Base-by-base conservation (phyloP, 1,140 invertebrate species). In the Drosophila kohkoa region DNA sequence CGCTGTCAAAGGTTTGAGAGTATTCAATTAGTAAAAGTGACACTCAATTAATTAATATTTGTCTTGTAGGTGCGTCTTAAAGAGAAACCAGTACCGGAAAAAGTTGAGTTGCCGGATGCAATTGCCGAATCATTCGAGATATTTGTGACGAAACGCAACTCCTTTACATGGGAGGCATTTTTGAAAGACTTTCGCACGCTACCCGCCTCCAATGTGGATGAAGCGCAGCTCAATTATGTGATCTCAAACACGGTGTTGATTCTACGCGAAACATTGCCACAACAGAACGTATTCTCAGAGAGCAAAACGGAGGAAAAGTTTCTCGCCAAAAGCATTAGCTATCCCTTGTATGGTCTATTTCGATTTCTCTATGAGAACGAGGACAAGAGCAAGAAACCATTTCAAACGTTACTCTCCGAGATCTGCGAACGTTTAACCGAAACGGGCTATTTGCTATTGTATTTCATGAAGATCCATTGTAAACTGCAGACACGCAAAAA, bases 361-460 rank as follows among this genome's bases (percentile, higher is more conserved):
- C 94, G 96, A 73, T 96, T 95, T 93, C 75, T 94, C 8, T 93
- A 93, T 70, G 94, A 96, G 73, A 95, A 97, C 80, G 97, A 98
- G 86, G 96, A 97, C 75, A 95, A 96, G 73, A 94, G 95, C 67
- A 94, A 95, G 83, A 96, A 97, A 92, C 58, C 93, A 97, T 72
- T 94, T 96, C 72, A 95, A 95, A 83, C 93, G 96, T 52, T 94
- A 97, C 46, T 96, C 95, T 79, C 97, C 96, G 93, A 96, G 98
- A 93, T 93, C 32, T 90, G 89, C 30, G 76, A 88, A 41, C 74
- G 79, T 79, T 95, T 96, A 87, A 94, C 96, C 3, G 94, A 94
- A 86, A 94, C 97, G 62, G 98, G 98, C 58, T 98, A 98, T 92
- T 94, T 97, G 75, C 93, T 99, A 49, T 93, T 99, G 16, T 99